Conservation (phyloP, 1,140 invertebrate genomes). For the Drosophila baimaii region DNA sequence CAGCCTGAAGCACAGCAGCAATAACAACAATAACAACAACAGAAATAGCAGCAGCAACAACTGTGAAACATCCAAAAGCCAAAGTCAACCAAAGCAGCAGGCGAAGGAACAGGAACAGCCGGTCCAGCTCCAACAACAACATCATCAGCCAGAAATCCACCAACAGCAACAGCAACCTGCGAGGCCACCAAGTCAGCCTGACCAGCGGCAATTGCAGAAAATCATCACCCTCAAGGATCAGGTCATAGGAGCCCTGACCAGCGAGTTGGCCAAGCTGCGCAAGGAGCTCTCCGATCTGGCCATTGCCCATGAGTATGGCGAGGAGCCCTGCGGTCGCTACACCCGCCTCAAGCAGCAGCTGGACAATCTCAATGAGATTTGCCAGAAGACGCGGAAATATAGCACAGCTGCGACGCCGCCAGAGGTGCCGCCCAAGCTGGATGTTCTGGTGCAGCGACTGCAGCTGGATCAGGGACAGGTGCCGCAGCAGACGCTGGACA, state of each 20-base stretch:
- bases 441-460: slow-evolving; percentile 58
- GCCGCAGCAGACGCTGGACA: slow-evolving; percentile 68
- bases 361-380: slow-evolving; percentile 81
- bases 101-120: slow-evolving; percentile 1
- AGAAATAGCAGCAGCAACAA: slow-evolving; percentile 41
- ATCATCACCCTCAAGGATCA: slow-evolving; percentile 81
- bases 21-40: slow-evolving; percentile 33
- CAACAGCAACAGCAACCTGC: slow-evolving; percentile 19
- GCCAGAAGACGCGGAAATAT: slow-evolving; percentile 72
- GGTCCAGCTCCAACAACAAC: background rate
- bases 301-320: slow-evolving; percentile 81
- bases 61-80: slow-evolving; percentile 13
- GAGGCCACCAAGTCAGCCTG: slow-evolving; percentile 8
- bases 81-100: slow-evolving; percentile 21
- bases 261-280: slow-evolving; percentile 78
- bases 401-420: background rate
- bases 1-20: slow-evolving; percentile 73
- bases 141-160: slow-evolving; percentile 21
- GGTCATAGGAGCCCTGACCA: slow-evolving; percentile 78
- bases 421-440: slow-evolving; percentile 40
- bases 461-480: slow-evolving; percentile 52
- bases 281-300: slow-evolving; percentile 82
- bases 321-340: slow-evolving; percentile 80
- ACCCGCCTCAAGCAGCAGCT: slow-evolving; percentile 79
- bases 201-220: slow-evolving; percentile 71